These are phyloP conservation scores for Phyllotis vaccarum DNA, from an alignment of 2,797 vertebrate species.

Conservation along the genomic window DNA sequence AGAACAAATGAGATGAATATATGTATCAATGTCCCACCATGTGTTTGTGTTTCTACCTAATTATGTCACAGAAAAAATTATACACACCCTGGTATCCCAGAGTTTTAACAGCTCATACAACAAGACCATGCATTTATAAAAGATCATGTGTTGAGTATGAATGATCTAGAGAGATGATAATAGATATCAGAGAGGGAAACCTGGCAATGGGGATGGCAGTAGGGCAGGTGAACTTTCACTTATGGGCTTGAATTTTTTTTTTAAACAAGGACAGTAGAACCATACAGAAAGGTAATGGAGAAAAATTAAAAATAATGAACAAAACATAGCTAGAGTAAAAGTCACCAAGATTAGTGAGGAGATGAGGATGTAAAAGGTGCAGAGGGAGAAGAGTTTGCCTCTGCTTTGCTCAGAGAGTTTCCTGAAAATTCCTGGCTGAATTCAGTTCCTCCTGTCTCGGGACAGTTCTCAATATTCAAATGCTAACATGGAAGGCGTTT, in stretches of 20 bases:
- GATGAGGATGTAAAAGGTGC: background rate
- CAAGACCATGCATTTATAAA: background rate
- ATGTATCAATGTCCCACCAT: background rate
- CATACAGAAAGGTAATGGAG: background rate
- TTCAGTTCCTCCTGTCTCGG: background rate
- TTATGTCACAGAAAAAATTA: background rate
- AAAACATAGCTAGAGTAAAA: background rate
- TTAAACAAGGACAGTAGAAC: background rate
- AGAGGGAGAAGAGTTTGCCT: background rate
- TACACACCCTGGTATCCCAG: background rate
- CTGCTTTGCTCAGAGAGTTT: background rate
- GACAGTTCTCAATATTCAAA: background rate
- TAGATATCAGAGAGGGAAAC: background rate
- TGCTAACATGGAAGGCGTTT: background rate
- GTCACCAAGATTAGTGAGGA: background rate
- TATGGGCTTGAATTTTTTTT: background rate
- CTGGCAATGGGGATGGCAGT: background rate
- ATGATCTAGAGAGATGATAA: background rate
- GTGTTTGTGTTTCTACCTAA: background rate
- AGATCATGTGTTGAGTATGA: background rate
- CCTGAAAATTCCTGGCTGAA: background rate
- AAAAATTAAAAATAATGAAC: background rate
- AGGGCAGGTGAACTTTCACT: background rate
- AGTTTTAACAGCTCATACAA: background rate
- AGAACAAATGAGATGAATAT: background rate